Percentiles rank a stretch among this genome's conserved stretches.
phyloP scores from a whole-genome alignment of 1,140 invertebrate species.

The Cephus cinctus region DNA sequence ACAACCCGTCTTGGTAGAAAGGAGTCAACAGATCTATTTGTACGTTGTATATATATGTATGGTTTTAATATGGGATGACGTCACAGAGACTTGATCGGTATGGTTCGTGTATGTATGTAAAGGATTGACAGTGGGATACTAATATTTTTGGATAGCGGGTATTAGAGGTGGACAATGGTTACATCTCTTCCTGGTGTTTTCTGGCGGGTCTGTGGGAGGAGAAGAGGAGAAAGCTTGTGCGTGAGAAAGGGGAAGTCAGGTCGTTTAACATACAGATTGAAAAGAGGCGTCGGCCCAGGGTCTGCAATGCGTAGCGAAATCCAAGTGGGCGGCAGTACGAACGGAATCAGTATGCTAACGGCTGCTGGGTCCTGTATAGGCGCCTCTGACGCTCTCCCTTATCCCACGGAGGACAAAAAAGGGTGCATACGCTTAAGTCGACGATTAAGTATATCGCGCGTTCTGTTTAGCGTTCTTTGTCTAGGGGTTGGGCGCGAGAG shows the following conservation, averaged over 20 bases:
- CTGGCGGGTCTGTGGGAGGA: neutral
- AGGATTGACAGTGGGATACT: neutral
- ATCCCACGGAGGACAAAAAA: too few relatives aligned
- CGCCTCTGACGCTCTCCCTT: too few relatives aligned
- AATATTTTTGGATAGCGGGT: neutral
- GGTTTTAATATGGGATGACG: neutral
- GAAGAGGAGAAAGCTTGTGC: neutral
- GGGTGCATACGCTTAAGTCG: too few relatives aligned
- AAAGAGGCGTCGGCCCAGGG: constrained; percentile 16
- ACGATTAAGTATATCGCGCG: too few relatives aligned
- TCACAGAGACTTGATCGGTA: neutral
- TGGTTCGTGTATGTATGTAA: neutral
- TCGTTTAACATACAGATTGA: constrained; percentile 4
- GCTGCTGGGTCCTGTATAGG: too few relatives aligned
- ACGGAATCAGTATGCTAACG: too few relatives aligned
- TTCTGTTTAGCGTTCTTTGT: too few relatives aligned
- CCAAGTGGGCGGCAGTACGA: too few relatives aligned
- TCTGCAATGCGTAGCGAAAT: too few relatives aligned
- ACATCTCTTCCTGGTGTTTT: too few relatives aligned
- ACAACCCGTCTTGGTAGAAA: too few relatives aligned
- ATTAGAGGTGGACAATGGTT: neutral
- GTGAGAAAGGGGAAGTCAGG: constrained; percentile 4
- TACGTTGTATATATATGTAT: constrained; percentile 2
- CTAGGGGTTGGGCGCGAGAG: too few relatives aligned
- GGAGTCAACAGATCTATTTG: neutral